phyloP scores from a whole-genome alignment of 2,797 vertebrate genomes.

The Phalloptychus januarius region DNA sequence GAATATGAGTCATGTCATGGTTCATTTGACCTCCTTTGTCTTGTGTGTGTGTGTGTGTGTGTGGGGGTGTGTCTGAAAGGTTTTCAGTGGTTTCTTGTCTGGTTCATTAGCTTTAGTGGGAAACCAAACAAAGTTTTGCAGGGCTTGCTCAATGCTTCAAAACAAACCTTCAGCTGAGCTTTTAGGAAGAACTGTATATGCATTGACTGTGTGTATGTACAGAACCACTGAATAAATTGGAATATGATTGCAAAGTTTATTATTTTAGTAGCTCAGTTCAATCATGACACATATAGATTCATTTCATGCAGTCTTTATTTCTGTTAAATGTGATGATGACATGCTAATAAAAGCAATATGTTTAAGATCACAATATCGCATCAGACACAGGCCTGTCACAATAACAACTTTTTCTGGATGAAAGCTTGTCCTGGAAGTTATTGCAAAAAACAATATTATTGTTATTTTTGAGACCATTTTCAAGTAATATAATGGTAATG shows the following conservation, averaged over 20 bases:
- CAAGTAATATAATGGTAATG: too few relatives aligned
- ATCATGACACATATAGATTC: not conserved
- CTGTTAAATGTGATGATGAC: not conserved
- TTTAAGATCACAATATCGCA: not conserved
- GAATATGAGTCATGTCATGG: not conserved
- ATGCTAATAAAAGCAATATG: not conserved
- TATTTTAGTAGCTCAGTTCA: not conserved
- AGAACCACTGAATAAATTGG: not conserved
- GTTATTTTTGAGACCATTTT: too few relatives aligned
- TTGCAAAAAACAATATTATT: too few relatives aligned
- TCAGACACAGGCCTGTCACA: not conserved
- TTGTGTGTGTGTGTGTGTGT: not conserved
- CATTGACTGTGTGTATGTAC: not conserved
- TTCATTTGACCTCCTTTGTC: conserved; percentile 4
- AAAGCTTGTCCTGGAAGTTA: too few relatives aligned
- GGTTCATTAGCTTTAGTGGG: not conserved
- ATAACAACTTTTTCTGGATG: too few relatives aligned
- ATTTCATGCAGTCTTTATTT: not conserved
- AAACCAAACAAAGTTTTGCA: not conserved
- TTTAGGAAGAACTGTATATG: not conserved
- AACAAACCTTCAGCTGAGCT: not conserved
- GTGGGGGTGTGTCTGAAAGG: not conserved
- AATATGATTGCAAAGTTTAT: not conserved
- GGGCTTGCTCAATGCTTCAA: not conserved
- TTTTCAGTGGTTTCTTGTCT: not conserved